Base-by-base conservation (phyloP, 2,113 vertebrate species). In the Myiopsitta monachus region DNA sequence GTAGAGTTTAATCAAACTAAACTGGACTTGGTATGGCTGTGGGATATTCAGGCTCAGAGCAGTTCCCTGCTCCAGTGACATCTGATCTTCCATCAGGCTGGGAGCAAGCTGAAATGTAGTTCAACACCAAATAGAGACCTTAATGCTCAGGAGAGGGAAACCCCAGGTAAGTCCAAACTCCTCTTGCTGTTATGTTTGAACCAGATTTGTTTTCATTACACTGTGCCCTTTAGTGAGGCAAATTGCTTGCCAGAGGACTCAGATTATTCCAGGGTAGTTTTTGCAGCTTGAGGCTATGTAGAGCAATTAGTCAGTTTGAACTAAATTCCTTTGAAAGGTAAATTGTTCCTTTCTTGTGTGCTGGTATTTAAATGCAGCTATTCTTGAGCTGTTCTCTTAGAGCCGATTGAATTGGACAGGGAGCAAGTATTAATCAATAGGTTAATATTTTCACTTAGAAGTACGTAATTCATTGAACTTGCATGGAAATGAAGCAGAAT, bases 221-320 rank as follows among this genome's bases (percentile, higher is more conserved):
- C 52, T 82, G 1, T 87, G 90, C 70, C 95, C 92, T 91, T 87
- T 8, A 72, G 70, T 3, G 2, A 72, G 80, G 68, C 78, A 49
- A 76, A 43, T 66, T 92, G 81, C 70, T 91, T 91, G 81, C 92
- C 90, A 76, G 77, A 92, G 88, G 88, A 80, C 87, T 88, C 81
- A 89, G 70, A 82, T 85, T 91, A 18, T 64, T 94, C 46, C n/a
- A 4, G 44, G 47, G 0, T 2, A 62, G 81, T 66, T 95, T 93
- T 92, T 91, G 83, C 66, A 89, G 94, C 94, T 92, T 19, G 62
- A 92, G 80, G 96, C 89, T 92, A 18, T 79, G 84, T 13, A 76
- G 84, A 96, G 94, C 81, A 95, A 95, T 95, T 95, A 96, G 91
- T 86, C 68, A 67, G 72, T 83, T 96, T 84, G 68, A 94, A 96